Conservation (phyloP, 2,113 vertebrate species). For the Albula glossodonta region DNA sequence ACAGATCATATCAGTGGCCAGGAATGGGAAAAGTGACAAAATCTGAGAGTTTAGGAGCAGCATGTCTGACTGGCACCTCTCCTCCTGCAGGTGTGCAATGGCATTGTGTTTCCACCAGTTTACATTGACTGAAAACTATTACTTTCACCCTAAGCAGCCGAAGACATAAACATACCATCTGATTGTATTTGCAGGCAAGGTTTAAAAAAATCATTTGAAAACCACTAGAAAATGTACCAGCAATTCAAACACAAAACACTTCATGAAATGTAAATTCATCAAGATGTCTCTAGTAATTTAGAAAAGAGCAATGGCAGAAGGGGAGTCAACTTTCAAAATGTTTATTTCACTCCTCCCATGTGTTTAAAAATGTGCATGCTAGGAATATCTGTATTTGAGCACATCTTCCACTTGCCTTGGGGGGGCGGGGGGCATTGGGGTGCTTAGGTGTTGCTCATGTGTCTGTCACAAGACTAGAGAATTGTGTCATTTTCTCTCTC, state of each 20-base stretch:
- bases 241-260: too few relatives aligned
- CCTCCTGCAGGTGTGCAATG: neutral
- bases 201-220: too few relatives aligned
- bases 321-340: neutral
- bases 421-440: too few relatives aligned
- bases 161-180: neutral
- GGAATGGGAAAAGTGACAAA: conserved; percentile 1
- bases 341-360: neutral
- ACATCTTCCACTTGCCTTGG: neutral
- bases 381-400: neutral
- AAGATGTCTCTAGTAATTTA: neutral
- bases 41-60: neutral
- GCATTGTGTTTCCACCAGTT: conserved; percentile 15
- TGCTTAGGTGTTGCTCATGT: too few relatives aligned
- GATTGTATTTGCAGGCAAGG: neutral
- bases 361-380: neutral
- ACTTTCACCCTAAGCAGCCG: neutral
- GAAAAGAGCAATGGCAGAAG: neutral
- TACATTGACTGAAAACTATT: conserved; percentile 4
- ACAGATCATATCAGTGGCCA: neutral
- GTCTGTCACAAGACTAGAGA: too few relatives aligned
- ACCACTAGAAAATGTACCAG: neutral
- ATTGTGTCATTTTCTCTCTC: too few relatives aligned
- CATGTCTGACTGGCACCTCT: neutral
- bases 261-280: neutral